Conservation (phyloP, 2,888 invertebrate genomes). For the Sphinx pinastri region DNA sequence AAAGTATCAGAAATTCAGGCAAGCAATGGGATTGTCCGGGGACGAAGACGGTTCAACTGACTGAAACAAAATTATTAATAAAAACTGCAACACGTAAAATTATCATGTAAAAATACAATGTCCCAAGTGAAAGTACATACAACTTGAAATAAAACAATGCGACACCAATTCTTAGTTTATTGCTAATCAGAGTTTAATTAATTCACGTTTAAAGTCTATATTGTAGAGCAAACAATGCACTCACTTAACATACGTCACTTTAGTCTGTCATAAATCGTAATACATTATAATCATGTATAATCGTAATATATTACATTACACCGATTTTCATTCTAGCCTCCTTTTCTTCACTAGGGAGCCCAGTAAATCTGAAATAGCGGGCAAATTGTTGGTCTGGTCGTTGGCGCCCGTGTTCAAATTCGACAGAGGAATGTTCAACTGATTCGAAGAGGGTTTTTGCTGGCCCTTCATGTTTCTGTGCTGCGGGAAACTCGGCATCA, state of each 20-base stretch:
- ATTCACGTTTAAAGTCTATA: background rate
- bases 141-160: constrained; percentile 9
- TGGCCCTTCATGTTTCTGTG: constrained; percentile 92
- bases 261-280: background rate
- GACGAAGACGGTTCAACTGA: constrained; percentile 76
- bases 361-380: constrained; percentile 92
- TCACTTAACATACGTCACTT: background rate
- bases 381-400: constrained; percentile 90
- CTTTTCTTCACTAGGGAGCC: constrained; percentile 92
- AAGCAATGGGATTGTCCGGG: constrained; percentile 75
- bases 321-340: constrained; percentile 85
- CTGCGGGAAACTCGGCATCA: constrained; percentile 99
- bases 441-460: constrained; percentile 65
- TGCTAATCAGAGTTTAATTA: background rate
- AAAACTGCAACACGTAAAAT: constrained; percentile 25
- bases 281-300: background rate
- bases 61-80: constrained; percentile 44
- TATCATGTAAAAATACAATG: constrained; percentile 7
- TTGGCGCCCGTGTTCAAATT: constrained; percentile 84
- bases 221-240: background rate
- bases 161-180: constrained; percentile 6
- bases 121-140: background rate
- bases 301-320: background rate
- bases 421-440: constrained; percentile 73
- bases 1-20: constrained; percentile 72